A percentile compares a stretch with the other conserved stretches of the same genome.
These are phyloP conservation scores for Cygnus atratus DNA, from an alignment of 2,113 vertebrate species.

Conservation along the genomic window DNA sequence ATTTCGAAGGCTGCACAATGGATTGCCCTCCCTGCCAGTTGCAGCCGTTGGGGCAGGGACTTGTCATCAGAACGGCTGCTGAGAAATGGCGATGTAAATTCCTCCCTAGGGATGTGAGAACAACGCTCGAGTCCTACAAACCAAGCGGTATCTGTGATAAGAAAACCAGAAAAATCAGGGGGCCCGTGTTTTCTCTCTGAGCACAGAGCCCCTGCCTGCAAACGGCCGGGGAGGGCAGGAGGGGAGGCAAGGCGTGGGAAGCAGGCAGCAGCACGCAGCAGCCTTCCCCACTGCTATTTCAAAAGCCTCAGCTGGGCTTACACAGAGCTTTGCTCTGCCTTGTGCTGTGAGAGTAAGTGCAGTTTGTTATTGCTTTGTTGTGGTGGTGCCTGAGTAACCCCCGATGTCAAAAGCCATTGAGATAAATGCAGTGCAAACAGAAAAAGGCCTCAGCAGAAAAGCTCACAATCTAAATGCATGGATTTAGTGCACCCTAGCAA, in stretches of 20 bases:
- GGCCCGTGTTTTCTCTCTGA: neutral
- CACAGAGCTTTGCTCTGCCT: neutral
- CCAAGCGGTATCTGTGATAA: neutral
- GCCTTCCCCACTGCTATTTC: neutral
- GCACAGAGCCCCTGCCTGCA: neutral
- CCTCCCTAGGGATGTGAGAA: neutral
- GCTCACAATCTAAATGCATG: neutral
- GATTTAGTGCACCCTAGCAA: neutral
- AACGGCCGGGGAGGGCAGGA: neutral
- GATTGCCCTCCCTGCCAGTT: neutral
- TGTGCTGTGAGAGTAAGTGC: neutral
- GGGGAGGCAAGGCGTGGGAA: neutral
- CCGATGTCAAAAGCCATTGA: fast-evolving
- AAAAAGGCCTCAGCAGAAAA: neutral
- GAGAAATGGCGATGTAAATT: neutral
- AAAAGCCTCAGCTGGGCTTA: neutral
- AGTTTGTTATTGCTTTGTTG: neutral
- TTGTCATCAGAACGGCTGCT: neutral
- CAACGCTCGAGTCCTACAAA: neutral
- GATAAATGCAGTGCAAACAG: neutral
- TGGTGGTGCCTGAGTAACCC: neutral
- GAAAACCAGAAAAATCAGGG: neutral
- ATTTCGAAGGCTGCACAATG: conserved; percentile 21
- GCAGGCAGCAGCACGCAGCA: neutral
- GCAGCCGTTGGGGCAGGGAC: conserved; percentile 16